Base-by-base conservation (phyloP, 2,797 vertebrate species). In the Paramormyrops hopkinsi region DNA sequence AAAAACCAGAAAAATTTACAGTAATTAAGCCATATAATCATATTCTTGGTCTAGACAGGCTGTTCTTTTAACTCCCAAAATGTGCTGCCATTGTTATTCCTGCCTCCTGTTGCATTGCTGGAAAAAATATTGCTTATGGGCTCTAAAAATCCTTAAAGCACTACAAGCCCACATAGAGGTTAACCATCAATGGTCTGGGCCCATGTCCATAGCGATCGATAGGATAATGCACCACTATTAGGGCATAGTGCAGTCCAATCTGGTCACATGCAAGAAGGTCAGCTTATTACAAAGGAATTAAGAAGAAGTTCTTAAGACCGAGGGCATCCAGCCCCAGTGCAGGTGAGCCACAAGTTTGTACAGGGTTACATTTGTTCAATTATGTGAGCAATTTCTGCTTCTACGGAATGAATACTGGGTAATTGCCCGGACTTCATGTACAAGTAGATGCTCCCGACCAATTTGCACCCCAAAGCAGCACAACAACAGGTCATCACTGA, bases 401-500 rank as follows among this genome's bases (percentile, higher is more conserved):
- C 2, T 41, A 17, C 50, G 0, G 25, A 33, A 50, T 17, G 19
- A 37, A 37, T 14, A 44, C 44, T n/a, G 4, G 46, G 22, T 29
- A 33, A 6, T 25, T 85, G 48, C n/a, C 6, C 6, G 54, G n/a
- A 62, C 56, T 62, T 7, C n/a, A 62, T 22, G 2, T 25, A 25
- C 7, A 9, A 62, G 22, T 62, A 62, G n/a, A 9, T 3, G 59
- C 22, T 17, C 46, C 8, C 17, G 3, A 51, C 37, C 19, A 14
- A 3, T 25, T 83, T 41, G 4, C 11, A n/a, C 4, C 51, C 37
- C 22, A 4, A 14, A 41, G 33, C n/a, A 11, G 46, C 51, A 4
- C 51, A 54, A 48, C n/a, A 6, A 6, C 48, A 56, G 4, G 37
- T 29, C 12, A 94, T 94, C 93, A 94, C 94, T 59, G n/a, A 59